Evolutionary conservation across 1,140 invertebrate species (phyloP).

Genomic region (Drosophila erecta): DNA sequence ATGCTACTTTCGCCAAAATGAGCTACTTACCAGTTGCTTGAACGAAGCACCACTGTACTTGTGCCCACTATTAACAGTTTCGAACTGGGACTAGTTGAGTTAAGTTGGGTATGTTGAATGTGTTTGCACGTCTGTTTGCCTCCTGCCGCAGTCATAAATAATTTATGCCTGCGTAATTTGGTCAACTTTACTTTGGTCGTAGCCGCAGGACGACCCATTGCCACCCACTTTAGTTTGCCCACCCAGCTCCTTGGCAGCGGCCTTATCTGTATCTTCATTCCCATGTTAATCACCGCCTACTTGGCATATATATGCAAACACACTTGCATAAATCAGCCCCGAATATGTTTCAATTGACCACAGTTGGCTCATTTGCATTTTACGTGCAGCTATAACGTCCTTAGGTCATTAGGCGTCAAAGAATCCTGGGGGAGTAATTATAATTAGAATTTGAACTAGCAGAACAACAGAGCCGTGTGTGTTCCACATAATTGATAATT

Average conservation of each 20-base stretch:
- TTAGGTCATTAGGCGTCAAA: constrained; percentile 43
- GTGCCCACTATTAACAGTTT: constrained; percentile 30
- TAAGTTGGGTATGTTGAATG: constrained; percentile 37
- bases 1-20: no score
- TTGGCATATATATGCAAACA: constrained; percentile 16
- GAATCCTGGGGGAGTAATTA: constrained; percentile 58
- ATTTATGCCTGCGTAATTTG: constrained; percentile 79
- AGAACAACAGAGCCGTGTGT: constrained; percentile 32
- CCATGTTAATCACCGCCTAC: constrained; percentile 64
- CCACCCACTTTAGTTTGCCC: constrained; percentile 11
- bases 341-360: constrained; percentile 65
- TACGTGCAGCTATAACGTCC: constrained; percentile 33
- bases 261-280: constrained; percentile 73
- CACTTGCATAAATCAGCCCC: constrained; percentile 63
- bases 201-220: constrained; percentile 15
- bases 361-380: constrained; percentile 49
- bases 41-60: constrained; percentile 10
- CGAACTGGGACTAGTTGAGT: constrained; percentile 33
- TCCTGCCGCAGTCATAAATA: constrained; percentile 75
- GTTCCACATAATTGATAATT: constrained; percentile 51
- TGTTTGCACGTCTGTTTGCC: constrained; percentile 60
- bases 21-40: not conserved
- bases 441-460: constrained; percentile 42
- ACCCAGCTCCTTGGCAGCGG: constrained; percentile 2
- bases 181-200: constrained; percentile 62